These are phyloP conservation scores for Cremastinae sp. DNA, from an alignment of 2,888 invertebrate species.

Conservation along the genomic window DNA sequence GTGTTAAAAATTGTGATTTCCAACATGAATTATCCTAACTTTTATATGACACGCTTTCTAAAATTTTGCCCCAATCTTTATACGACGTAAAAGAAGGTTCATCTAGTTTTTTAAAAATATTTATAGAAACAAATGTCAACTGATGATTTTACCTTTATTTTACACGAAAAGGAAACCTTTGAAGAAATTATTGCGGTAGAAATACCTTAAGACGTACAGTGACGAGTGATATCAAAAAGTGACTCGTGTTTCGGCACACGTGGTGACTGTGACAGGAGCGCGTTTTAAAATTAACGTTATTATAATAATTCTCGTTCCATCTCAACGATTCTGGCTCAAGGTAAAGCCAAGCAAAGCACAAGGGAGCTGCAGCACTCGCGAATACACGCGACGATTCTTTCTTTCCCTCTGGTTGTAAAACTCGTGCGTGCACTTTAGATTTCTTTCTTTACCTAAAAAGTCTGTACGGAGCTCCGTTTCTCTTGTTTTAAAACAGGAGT, in stretches of 20 bases:
- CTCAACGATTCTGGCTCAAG: slow-evolving; percentile 79
- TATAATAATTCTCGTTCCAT: slow-evolving; percentile 74
- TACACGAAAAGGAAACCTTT: no score
- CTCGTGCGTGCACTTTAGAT: slow-evolving; percentile 14
- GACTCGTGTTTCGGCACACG: slow-evolving; percentile 24
- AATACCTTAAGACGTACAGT: no score
- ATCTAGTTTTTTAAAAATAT: no score
- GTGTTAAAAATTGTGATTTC: no score
- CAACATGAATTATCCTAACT: no score
- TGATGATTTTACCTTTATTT: no score
- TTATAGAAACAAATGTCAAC: no score
- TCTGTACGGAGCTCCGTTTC: not conserved
- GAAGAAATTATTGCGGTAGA: no score
- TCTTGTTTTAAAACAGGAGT: slow-evolving; percentile 7
- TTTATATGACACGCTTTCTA: no score
- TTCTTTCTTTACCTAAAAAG: slow-evolving; percentile 9
- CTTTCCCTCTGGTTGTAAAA: slow-evolving; percentile 37
- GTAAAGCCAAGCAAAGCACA: slow-evolving; percentile 66
- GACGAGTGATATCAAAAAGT: no score
- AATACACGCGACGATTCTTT: slow-evolving; percentile 49
- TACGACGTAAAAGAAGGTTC: no score
- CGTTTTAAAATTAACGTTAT: slow-evolving; percentile 68
- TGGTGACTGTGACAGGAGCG: slow-evolving; percentile 37
- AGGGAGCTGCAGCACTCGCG: slow-evolving; percentile 32
- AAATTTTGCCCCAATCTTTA: no score